A percentile compares a stretch with the other conserved stretches of the same genome.
phyloP scores from a whole-genome alignment of 2,888 invertebrate genomes.

The Cheilosia pagana region DNA sequence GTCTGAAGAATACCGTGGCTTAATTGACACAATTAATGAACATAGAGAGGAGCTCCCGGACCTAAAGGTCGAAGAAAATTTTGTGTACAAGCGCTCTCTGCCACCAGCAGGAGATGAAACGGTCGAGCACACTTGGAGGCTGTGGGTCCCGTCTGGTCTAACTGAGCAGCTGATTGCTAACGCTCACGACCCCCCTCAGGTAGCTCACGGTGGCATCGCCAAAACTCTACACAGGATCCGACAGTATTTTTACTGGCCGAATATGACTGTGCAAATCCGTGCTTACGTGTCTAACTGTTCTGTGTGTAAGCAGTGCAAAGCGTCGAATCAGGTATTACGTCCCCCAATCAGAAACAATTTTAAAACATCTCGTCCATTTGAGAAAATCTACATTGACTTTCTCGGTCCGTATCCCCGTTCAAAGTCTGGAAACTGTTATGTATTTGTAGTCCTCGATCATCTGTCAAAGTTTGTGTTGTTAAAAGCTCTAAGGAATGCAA shows the following conservation, averaged over 20 bases:
- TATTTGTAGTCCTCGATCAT: too few relatives aligned
- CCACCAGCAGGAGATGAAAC: neutral
- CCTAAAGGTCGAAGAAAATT: neutral
- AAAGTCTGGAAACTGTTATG: too few relatives aligned
- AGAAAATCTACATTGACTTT: neutral
- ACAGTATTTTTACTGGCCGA: constrained; percentile 20
- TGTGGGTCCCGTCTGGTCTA: constrained; percentile 33
- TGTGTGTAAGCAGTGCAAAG: neutral
- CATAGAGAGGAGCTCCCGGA: constrained; percentile 7
- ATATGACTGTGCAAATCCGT: constrained; percentile 9
- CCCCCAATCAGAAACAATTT: neutral
- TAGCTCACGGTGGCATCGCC: constrained; percentile 29
- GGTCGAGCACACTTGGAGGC: constrained; percentile 10
- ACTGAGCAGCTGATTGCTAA: constrained; percentile 11
- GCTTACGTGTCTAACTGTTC: too few relatives aligned
- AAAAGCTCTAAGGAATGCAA: too few relatives aligned
- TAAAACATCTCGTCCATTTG: neutral
- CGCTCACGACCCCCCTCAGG: constrained; percentile 32
- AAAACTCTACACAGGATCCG: constrained; percentile 32
- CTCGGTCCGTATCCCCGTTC: too few relatives aligned
- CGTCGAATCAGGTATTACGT: neutral
- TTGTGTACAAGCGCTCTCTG: constrained; percentile 2
- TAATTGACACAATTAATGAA: neutral
- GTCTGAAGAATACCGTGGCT: neutral
- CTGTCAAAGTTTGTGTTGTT: too few relatives aligned